Evolutionary conservation across 1,140 invertebrate genomes (phyloP), one percentile per base, ranked within the genome.

Genomic region (Odontomachus brunneus): DNA sequence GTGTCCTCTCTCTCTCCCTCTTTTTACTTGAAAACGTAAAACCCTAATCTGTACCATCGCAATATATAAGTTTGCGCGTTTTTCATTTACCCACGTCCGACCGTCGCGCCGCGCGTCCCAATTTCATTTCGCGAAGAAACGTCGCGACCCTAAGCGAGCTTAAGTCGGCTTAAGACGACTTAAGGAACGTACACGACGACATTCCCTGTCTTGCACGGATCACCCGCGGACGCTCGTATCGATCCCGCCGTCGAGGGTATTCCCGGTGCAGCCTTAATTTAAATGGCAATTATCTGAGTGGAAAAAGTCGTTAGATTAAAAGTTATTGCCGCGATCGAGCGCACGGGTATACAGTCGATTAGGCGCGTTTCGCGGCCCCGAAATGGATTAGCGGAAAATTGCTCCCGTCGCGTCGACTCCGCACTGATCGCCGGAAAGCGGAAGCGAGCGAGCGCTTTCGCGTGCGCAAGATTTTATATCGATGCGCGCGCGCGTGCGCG

Each of bases 241-340:
- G 86, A 88, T 88, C 78, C 73, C 66, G 1, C 22, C 55, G 74
- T 75, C 82, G 82, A 84, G 83, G 9, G 38, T 24, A 44, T 60
- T 33, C 53, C 53, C 76, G 59, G 9, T 24, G 38, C 26, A 38
- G 48, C 44, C 73, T 82, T 87, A 83, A 85, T 88, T 88, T 88
- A 88, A 88, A 88, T 88, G 83, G 83, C 87, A 88, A 88, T 88
- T 88, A 88, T 83, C 78, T 53, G 73, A 88, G 78, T 88, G 83
- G 78, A 74, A 83, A 88, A 88, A 80, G 73, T 88, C 86, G 60
- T 83, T 81, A 59, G 81, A 87, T 88, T 82, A 83, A 84, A 88
- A 88, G 76, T 88, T 88, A 88, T 48, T 49, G 63, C 14, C 33
- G 7, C 57, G 24, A 73, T 48, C 14, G 5, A 26, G 26, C 17